phyloP scores from a whole-genome alignment of 2,797 vertebrate genomes.

The Hydrolagus colliei region DNA sequence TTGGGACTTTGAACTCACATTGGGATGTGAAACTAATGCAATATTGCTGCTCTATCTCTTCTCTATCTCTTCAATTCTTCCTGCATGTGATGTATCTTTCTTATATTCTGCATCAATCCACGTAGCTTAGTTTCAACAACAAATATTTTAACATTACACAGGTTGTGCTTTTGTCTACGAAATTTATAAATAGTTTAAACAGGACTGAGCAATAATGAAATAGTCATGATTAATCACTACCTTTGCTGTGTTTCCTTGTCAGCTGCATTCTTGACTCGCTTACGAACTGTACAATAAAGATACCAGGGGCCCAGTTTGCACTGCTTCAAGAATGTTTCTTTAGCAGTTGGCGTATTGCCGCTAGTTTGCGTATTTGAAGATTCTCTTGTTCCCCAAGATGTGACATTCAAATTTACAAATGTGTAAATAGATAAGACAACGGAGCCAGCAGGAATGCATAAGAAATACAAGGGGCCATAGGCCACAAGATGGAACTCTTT shows the following conservation, averaged over 20 bases:
- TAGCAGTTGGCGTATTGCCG: constrained; percentile 44
- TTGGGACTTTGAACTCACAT: too few species aligned
- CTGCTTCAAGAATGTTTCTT: constrained; percentile 52
- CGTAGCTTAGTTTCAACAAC: too few species aligned
- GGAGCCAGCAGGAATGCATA: constrained; percentile 73
- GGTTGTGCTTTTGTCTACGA: too few species aligned
- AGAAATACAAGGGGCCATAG: constrained; percentile 70
- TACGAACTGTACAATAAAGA: constrained; percentile 34
- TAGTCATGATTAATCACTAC: not conserved
- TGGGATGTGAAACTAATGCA: too few species aligned
- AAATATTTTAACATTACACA: too few species aligned
- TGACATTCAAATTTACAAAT: constrained; percentile 66
- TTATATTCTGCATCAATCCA: too few species aligned
- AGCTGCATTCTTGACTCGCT: not conserved
- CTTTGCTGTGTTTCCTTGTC: not conserved
- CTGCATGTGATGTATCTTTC: too few species aligned
- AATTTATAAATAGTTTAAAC: too few species aligned
- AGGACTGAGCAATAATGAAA: not conserved
- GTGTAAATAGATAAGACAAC: constrained; percentile 71
- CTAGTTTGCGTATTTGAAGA: constrained; percentile 41
- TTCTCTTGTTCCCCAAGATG: constrained; percentile 71
- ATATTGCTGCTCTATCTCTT: too few species aligned
- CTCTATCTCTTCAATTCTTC: too few species aligned
- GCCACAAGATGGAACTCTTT: constrained; percentile 55
- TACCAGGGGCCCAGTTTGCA: constrained; percentile 67